Percentiles rank a stretch among this genome's conserved stretches.
Evolutionary conservation across 1,140 invertebrate genomes (phyloP).

Genomic region (Scaptomyza montana): DNA sequence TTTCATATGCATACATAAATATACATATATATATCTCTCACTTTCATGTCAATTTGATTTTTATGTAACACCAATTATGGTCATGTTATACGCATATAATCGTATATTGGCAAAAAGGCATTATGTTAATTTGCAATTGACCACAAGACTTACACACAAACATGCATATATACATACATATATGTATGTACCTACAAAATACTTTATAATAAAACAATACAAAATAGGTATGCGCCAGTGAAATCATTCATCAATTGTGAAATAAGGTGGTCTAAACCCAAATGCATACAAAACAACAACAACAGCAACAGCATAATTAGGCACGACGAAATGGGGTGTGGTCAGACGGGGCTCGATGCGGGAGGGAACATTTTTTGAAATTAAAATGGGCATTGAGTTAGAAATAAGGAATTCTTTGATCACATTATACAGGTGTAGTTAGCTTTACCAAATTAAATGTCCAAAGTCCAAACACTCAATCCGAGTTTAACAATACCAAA

Average conservation of each 20-base stretch:
- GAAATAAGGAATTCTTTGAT: too few relatives aligned
- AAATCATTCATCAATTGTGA: slow-evolving; percentile 79
- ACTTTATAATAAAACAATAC: slow-evolving; percentile 7
- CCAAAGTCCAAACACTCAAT: too few relatives aligned
- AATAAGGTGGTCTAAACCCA: slow-evolving; percentile 59
- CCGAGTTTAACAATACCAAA: too few relatives aligned
- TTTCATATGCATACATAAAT: not conserved
- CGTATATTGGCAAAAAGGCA: slow-evolving; percentile 61
- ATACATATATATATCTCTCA: slow-evolving; percentile 38
- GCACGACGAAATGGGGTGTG: too few relatives aligned
- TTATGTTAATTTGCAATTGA: slow-evolving; percentile 69
- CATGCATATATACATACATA: not conserved
- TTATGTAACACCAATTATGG: slow-evolving; percentile 71
- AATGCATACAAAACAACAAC: slow-evolving; percentile 24
- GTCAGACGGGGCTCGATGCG: too few relatives aligned
- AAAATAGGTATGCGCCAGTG: slow-evolving; percentile 38
- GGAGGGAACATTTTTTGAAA: too few relatives aligned
- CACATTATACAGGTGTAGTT: too few relatives aligned
- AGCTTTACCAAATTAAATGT: too few relatives aligned
- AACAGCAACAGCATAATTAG: slow-evolving; percentile 1
- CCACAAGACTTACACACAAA: slow-evolving; percentile 18
- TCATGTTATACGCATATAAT: slow-evolving; percentile 71
- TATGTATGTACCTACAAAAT: too few relatives aligned
- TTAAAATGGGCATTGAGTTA: too few relatives aligned
- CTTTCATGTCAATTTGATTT: slow-evolving; percentile 67